Base-by-base conservation (phyloP, 2,888 invertebrate species). In the Baccha elongata region DNA sequence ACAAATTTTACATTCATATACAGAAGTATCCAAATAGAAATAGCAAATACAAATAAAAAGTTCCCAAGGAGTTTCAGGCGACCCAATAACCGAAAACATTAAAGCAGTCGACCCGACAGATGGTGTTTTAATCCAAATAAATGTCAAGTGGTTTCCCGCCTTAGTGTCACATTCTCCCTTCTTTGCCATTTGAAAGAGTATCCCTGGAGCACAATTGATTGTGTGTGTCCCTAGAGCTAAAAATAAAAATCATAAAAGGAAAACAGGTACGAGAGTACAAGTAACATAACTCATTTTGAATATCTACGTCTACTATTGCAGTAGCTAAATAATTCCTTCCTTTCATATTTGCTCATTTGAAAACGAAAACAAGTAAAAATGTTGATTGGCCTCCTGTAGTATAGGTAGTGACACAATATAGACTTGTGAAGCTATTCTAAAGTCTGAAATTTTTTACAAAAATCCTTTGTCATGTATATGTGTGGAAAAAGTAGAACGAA, bases 111-210 rank as follows among this genome's bases (percentile, higher is more conserved):
- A 46, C 62, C 71, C 76, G 81, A 83, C 81, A 83, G 81, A 83
- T 83, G 81, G 81, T 83, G 71, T 83, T 83, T 83, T 83, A 83
- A 83, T 83, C 81, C 76, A 83, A 83, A 83, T 76, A 76, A 76
- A 76, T 83, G 81, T 83, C 81, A 83, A 83, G 81, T 83, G 81
- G 81, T 83, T 72, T 76, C 67, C 50, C 60, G 65, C 71, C 52
- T 71, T 58, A 65, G 53, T 65, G 40, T 35, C 64, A 53, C 58
- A 46, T 71, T 60, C 35, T 58, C 50, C 42, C 58, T 42, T 50
- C n/a, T 71, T 60, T 37, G 23, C 23, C 5, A 5, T 5, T 58
- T 26, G 35, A 32, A 23, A 19, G 32, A 53, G 53, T 46, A 55
- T 68, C 74, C 73, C 48, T 64, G 68, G 35, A 69, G 68, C 48